Base-by-base conservation (phyloP, 2,888 invertebrate genomes). In the Heterodera filipjevi region DNA sequence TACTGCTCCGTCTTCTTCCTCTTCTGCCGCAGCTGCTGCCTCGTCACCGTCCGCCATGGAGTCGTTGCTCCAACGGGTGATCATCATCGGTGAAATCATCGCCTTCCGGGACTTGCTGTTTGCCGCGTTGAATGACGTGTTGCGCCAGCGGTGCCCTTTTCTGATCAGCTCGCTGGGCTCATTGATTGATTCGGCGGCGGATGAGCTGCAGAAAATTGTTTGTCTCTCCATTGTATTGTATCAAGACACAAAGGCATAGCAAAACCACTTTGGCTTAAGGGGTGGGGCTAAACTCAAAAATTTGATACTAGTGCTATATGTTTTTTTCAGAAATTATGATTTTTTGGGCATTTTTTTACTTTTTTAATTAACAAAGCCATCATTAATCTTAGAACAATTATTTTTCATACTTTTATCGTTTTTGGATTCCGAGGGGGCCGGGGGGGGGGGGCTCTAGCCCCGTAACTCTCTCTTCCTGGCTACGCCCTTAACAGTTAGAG, bases 121-220 rank as follows among this genome's bases (percentile, higher is more conserved):
- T 89, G 94, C 95, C 83, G 96, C 98, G 8, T 91, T 99, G 46
- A 93, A 95, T 75, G 96, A 96, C 90, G 95, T 95, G 39, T 91
- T 99, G 76, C 95, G 95, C 87, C 93, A 95, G 85, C 92, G 98
- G 80, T 95, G 98, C 89, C 99, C 99, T 16, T 99, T 98, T 90
- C 91, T 99, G 77, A 92, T 98, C 79, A 95, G 95, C 87, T 97
- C 98, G 0, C 94, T 99, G 94, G 73, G 82, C 59, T 84, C 71
- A n/a, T 39, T 82, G 68, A 44, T 81, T n/a, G 73, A 80, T 35
- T 76, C 80, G 27, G 33, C 53, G 14, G 46, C 35, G 5, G 77
- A 80, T 35, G 78, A 81, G 59, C 14, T 76, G 27, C 68, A 80
- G 49, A 78, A 53, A 66, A 81, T 79, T 80, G 80, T 80, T 32